Base-by-base conservation (phyloP, 2,888 invertebrate genomes). In the Drosophila acutilabella region DNA sequence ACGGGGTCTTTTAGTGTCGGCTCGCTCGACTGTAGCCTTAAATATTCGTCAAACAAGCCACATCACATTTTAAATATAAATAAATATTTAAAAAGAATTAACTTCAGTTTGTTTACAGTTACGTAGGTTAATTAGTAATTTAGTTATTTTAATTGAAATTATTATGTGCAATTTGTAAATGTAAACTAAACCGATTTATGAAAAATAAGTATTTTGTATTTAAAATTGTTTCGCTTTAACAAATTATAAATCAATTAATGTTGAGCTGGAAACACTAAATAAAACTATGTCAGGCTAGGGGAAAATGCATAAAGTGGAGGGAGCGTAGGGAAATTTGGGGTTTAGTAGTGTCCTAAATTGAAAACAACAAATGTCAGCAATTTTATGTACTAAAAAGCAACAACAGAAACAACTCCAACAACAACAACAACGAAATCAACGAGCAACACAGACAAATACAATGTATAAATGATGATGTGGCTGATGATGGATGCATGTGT, bases 391-490 rank as follows among this genome's bases (percentile, higher is more conserved):
- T 78, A 78, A 71, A 77, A 80, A 74, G 44, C 44, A 53, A 48
- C 18, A 47, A n/a, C 56, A 51, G 30, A 20, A 61, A 58, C 56
- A 65, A 44, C 59, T 14, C 8, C 13, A 33, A 52, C 30, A 52
- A 48, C 54, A 45, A 14, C 23, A 57, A 41, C 53, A 70, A 23
- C 50, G 36, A 53, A 61, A 51, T 26, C 60, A 44, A 71, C 65
- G 44, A 57, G 67, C 64, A 70, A 42, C 80, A 57, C 71, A 74
- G 81, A 78, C 84, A 83, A 81, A 81, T 83, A 86, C 87, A 83
- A 83, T 83, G 87, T 84, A 81, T 83, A 83, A 83, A 83, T 83
- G 87, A 83, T 87, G 82, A 83, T 87, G 83, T 78, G 80, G 83
- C 85, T 87, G 87, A 73, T 83, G 83, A 79, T 74, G 87, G 74